Evolutionary conservation across 1,140 invertebrate species (phyloP).

Genomic region (Apis cerana): DNA sequence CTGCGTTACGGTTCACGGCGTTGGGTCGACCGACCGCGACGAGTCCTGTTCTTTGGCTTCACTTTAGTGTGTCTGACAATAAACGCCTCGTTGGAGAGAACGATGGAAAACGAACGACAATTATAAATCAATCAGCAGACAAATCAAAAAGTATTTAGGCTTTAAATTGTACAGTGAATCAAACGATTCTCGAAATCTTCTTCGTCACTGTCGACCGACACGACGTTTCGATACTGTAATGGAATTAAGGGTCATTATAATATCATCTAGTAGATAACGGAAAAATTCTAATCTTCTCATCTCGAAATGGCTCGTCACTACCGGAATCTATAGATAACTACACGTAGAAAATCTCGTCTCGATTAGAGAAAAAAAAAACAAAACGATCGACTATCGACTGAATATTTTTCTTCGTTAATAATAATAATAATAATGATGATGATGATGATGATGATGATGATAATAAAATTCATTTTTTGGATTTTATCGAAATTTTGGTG

Average conservation of each 20-base stretch:
- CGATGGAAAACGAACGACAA: not conserved
- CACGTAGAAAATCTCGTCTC: not conserved
- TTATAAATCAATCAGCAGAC: conserved; percentile 42
- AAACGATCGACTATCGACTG: not conserved
- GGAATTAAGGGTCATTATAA: conserved; percentile 3
- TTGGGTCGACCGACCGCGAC: conserved; percentile 17
- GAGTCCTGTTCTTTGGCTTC: conserved; percentile 10
- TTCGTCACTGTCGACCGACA: not conserved
- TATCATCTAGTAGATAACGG: conserved; percentile 19
- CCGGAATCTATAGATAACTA: not conserved
- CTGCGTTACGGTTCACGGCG: conserved; percentile 6
- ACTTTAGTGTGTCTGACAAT: conserved; percentile 39
- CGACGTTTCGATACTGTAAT: not conserved
- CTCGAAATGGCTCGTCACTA: conserved; percentile 22
- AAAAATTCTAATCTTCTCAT: conserved; percentile 55
- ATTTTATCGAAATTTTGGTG: not conserved
- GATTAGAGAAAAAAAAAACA: not conserved
- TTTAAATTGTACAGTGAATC: conserved; percentile 21
- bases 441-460: no score
- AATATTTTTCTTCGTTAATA: not conserved
- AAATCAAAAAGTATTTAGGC: conserved; percentile 48
- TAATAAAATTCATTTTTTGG: not conserved
- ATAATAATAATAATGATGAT: no score
- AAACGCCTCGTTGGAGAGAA: conserved; percentile 3
- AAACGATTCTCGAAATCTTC: not conserved